Percentiles rank a stretch among this genome's conserved stretches.
phyloP scores from a whole-genome alignment of 2,888 invertebrate genomes.

The Scaptomyza reducta region DNA sequence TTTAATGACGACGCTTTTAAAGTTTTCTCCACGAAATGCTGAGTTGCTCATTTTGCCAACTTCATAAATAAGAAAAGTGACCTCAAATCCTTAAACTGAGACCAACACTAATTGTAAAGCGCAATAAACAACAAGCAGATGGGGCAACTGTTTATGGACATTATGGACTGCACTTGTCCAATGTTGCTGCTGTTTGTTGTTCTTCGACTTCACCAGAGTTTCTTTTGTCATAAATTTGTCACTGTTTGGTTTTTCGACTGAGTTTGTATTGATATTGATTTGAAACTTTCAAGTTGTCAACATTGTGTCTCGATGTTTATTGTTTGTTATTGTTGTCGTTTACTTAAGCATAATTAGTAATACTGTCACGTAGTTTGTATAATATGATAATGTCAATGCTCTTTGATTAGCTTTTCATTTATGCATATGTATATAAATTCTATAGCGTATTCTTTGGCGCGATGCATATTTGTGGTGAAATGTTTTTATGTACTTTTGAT shows the following conservation, averaged over 20 bases:
- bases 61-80: slow-evolving; percentile 21
- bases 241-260: slow-evolving; percentile 20
- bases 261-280: slow-evolving; percentile 16
- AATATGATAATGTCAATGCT: slow-evolving; percentile 34
- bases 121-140: slow-evolving; percentile 38
- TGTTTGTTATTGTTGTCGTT: slow-evolving; percentile 40
- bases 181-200: slow-evolving; percentile 7
- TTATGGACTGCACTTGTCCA: slow-evolving; percentile 43
- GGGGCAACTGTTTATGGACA: slow-evolving; percentile 5
- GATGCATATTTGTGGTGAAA: slow-evolving; percentile 66
- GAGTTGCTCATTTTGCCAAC: slow-evolving; percentile 14
- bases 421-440: slow-evolving; percentile 37
- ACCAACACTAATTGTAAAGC: slow-evolving; percentile 41
- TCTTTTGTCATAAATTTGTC: slow-evolving; percentile 48
- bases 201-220: slow-evolving; percentile 11
- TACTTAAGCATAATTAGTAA: slow-evolving; percentile 65
- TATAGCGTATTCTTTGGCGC: slow-evolving; percentile 50
- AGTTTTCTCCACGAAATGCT: neutral
- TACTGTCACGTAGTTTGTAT: slow-evolving; percentile 63
- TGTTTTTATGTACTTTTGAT: slow-evolving; percentile 73
- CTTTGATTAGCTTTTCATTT: slow-evolving; percentile 63
- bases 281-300: slow-evolving; percentile 53
- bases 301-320: slow-evolving; percentile 21
- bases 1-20: neutral
- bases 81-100: slow-evolving; percentile 13